Base-by-base conservation (phyloP, 1,140 invertebrate species). In the Drosophila erecta region DNA sequence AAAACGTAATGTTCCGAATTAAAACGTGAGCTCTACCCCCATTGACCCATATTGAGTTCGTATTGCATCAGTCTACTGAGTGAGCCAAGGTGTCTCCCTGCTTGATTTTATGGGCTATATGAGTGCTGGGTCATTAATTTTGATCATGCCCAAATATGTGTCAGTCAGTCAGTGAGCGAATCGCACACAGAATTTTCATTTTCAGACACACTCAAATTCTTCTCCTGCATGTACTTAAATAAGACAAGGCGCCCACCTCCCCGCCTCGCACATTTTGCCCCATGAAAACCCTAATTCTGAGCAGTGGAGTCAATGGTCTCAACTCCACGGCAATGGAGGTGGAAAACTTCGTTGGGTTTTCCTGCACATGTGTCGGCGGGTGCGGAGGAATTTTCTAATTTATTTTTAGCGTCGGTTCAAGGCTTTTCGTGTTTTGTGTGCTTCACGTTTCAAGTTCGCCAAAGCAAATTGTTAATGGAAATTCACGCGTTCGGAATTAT, bases 381-480 rank as follows among this genome's bases (percentile, higher is more conserved):
- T 83, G 84, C 73, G 80, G 80, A 56, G 80, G 89, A 91, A 90
- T 91, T 91, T 90, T 89, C 72, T 90, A 89, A 91, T 90, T 90
- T 90, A 90, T 87, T 90, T 89, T 80, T 85, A 79, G 81, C 71
- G 79, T 76, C 85, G 75, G 76, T 90, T 90, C 86, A 90, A 90
- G 86, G 86, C 81, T 67, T 66, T 76, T 81, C 58, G 62, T 60
- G 77, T 80, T 78, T 30, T 14, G 59, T 12, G 59, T 38, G 17
- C 54, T 56, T 57, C 40, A 44, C 44, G 51, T 53, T 51, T 66
- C 41, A 76, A 57, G 47, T 76, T 84, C 72, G 79, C 71, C 76
- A 80, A 74, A 79, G 79, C 84, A 90, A 90, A 90, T 90, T 89
- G 81, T 74, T 90, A 90, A 90, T 90, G 81, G 87, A 79, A 90